Evolutionary conservation across 2,888 invertebrate species (phyloP).

Genomic region (Apamea anceps): DNA sequence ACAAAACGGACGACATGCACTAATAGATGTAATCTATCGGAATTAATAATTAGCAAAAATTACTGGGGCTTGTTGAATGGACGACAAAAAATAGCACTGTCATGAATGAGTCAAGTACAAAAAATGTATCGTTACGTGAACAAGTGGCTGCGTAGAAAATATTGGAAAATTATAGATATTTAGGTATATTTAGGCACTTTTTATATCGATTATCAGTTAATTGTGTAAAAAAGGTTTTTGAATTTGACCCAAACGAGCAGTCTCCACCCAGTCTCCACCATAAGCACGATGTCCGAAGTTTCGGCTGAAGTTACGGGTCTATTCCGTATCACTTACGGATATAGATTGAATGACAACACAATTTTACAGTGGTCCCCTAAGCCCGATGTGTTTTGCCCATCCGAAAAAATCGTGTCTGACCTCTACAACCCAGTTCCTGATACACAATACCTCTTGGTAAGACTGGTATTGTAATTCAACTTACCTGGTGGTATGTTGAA

Average conservation of each 20-base stretch:
- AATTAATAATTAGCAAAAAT: slow-evolving; percentile 65
- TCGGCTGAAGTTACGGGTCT: neutral
- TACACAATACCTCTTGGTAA: neutral
- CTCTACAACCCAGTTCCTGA: neutral
- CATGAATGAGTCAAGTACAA: slow-evolving; percentile 62
- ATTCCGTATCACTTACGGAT: neutral
- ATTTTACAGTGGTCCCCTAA: neutral
- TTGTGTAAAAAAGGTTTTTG: neutral
- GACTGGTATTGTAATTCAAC: neutral
- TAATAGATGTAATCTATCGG: slow-evolving; percentile 58
- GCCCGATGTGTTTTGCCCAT: too few relatives aligned
- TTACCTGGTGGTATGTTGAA: neutral
- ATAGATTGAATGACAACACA: too few relatives aligned
- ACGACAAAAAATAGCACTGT: slow-evolving; percentile 59
- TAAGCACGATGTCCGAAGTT: neutral
- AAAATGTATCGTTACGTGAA: slow-evolving; percentile 55
- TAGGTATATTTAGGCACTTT: neutral
- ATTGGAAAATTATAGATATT: neutral
- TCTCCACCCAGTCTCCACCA: too few relatives aligned
- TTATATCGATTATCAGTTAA: neutral
- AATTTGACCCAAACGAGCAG: neutral
- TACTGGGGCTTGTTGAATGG: slow-evolving; percentile 58
- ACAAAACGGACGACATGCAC: slow-evolving; percentile 37
- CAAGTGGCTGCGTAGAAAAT: slow-evolving; percentile 38
- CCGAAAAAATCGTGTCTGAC: neutral